Evolutionary conservation across 2,113 vertebrate species (phyloP).

Genomic region (Ammodramus savannarum): DNA sequence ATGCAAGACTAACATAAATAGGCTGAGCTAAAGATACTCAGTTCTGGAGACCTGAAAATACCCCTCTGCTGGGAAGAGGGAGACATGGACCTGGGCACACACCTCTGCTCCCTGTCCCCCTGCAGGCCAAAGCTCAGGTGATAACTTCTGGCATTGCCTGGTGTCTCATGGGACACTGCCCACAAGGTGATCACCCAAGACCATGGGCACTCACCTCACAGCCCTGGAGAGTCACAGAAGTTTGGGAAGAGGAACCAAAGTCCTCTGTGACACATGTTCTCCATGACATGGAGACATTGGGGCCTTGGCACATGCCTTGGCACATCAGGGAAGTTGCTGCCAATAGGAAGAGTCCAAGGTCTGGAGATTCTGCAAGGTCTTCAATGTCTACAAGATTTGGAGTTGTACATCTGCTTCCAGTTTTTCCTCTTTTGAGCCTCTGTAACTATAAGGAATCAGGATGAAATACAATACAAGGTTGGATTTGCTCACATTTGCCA

Average conservation of each 20-base stretch:
- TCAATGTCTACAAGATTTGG: neutral
- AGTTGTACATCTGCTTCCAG: neutral
- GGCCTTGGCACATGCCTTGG: too few species aligned
- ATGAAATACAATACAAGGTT: neutral
- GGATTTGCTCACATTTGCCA: neutral
- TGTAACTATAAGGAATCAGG: neutral
- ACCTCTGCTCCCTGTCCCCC: neutral
- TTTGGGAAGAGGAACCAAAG: neutral
- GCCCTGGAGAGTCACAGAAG: neutral
- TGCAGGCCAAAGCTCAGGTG: neutral
- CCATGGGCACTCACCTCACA: neutral
- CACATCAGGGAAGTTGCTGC: neutral
- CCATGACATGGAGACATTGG: too few species aligned
- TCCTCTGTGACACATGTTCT: neutral
- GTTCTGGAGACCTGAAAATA: neutral
- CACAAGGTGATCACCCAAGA: neutral
- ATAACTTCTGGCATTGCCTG: neutral
- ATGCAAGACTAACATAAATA: neutral
- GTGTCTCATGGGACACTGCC: fast-evolving
- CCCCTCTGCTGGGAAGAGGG: neutral
- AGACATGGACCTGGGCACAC: neutral
- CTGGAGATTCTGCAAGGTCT: neutral
- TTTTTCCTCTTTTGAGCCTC: neutral
- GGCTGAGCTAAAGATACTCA: neutral
- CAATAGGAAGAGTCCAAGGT: neutral